phyloP scores from a whole-genome alignment of 2,888 invertebrate species.

The Nymphalis c-album region DNA sequence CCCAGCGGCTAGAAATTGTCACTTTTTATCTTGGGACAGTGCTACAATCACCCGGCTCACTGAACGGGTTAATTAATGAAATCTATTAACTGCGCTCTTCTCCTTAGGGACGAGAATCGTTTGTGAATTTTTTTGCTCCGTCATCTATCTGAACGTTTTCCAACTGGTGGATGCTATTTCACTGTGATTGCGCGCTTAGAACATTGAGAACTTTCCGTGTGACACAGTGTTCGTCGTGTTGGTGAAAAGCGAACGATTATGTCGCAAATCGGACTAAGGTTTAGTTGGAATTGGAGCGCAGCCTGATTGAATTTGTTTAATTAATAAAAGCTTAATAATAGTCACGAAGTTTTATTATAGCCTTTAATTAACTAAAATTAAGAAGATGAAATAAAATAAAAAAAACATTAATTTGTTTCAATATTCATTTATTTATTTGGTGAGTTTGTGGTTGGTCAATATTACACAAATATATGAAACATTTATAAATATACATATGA shows the following conservation, averaged over 20 bases:
- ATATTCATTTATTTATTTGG: too few relatives aligned
- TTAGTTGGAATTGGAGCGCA: slow-evolving; percentile 23
- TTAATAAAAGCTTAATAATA: slow-evolving; percentile 14
- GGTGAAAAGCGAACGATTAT: slow-evolving; percentile 43
- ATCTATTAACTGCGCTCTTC: slow-evolving; percentile 77
- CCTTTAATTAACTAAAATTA: neutral
- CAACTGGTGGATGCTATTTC: slow-evolving; percentile 51
- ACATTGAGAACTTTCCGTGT: slow-evolving; percentile 37
- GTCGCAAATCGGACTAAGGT: slow-evolving; percentile 34
- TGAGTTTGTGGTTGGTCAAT: too few relatives aligned
- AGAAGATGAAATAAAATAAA: neutral
- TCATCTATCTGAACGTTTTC: slow-evolving; percentile 64
- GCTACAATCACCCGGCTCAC: slow-evolving; percentile 78
- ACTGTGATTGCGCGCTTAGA: slow-evolving; percentile 41
- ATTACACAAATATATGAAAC: too few relatives aligned
- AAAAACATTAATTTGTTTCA: too few relatives aligned
- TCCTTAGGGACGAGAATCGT: slow-evolving; percentile 65
- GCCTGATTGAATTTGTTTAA: slow-evolving; percentile 32
- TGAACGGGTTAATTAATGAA: slow-evolving; percentile 81
- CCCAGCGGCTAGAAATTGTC: slow-evolving; percentile 65
- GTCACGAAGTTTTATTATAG: slow-evolving; percentile 17
- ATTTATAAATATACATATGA: too few relatives aligned
- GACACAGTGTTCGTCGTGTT: slow-evolving; percentile 38
- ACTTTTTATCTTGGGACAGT: slow-evolving; percentile 64
- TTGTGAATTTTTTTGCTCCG: slow-evolving; percentile 63